These are phyloP conservation scores for Pelochelys cantorii DNA, from an alignment of 2,797 vertebrate species.

Conservation along the genomic window DNA sequence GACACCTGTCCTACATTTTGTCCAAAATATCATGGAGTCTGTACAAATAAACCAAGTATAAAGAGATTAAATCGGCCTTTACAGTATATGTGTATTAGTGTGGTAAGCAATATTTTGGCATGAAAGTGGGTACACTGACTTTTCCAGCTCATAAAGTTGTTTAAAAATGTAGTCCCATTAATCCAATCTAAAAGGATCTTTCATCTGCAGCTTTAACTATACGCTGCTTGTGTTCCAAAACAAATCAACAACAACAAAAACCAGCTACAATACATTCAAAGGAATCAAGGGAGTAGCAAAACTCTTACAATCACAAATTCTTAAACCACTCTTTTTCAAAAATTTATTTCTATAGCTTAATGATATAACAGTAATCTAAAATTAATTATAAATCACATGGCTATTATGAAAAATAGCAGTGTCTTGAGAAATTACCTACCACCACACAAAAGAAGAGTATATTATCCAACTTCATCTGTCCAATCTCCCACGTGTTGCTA, in stretches of 20 bases:
- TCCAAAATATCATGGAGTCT: not conserved
- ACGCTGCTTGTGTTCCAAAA: too few species aligned
- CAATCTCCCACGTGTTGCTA: not conserved
- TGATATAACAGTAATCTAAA: not conserved
- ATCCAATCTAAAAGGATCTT: fast-evolving
- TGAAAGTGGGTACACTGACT: not conserved
- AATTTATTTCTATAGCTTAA: conserved; percentile 12
- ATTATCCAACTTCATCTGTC: not conserved
- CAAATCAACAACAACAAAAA: too few species aligned
- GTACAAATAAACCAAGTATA: not conserved
- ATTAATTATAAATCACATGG: conserved; percentile 27
- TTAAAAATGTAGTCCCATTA: not conserved
- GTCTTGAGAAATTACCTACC: conserved; percentile 23
- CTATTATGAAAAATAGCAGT: conserved; percentile 46
- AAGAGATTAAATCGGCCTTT: not conserved
- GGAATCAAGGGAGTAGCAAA: not conserved
- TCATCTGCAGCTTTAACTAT: fast-evolving
- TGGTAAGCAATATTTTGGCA: not conserved
- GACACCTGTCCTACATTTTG: not conserved
- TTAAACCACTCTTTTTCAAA: not conserved
- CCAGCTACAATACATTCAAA: not conserved
- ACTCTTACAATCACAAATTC: not conserved
- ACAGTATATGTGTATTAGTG: not conserved
- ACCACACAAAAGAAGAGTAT: conserved; percentile 21
- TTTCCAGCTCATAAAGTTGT: not conserved